Evolutionary conservation across 1,140 invertebrate species (phyloP).

Genomic region (Lineus longissimus): DNA sequence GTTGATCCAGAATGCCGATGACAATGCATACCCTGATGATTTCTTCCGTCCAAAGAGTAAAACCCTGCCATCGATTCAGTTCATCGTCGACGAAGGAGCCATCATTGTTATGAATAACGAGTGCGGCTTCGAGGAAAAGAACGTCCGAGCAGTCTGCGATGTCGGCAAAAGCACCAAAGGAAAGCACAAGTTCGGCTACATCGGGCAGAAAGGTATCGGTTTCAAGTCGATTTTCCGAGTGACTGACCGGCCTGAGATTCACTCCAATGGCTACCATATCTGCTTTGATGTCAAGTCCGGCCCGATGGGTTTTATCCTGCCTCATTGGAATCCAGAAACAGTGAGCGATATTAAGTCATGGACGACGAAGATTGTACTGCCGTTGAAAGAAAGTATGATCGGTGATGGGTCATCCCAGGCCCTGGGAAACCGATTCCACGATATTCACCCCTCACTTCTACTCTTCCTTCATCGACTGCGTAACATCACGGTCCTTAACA

Average conservation of each 20-base stretch:
- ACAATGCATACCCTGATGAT: constrained; percentile 44
- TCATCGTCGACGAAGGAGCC: constrained; percentile 35
- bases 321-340: constrained; percentile 43
- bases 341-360: not conserved
- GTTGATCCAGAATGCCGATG: constrained; percentile 53
- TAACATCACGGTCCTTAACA: constrained; percentile 15
- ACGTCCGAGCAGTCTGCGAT: constrained; percentile 52
- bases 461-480: constrained; percentile 21
- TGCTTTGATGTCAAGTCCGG: constrained; percentile 49
- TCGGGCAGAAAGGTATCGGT: constrained; percentile 55
- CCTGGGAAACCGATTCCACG: constrained; percentile 14
- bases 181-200: constrained; percentile 52
- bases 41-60: constrained; percentile 12
- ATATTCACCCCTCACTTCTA: constrained; percentile 18
- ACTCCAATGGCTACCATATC: constrained; percentile 53
- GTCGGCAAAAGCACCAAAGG: constrained; percentile 53
- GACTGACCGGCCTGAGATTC: constrained; percentile 49
- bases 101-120: constrained; percentile 52
- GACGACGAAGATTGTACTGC: not conserved
- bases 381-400: not conserved
- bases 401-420: not conserved
- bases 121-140: constrained; percentile 43
- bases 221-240: constrained; percentile 55
- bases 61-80: constrained; percentile 39
- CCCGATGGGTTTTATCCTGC: constrained; percentile 52